Percentiles rank a stretch among this genome's conserved stretches.
These are phyloP conservation scores for Halcyon chelicuti DNA, from an alignment of 2,797 vertebrate genomes.

Conservation along the genomic window DNA sequence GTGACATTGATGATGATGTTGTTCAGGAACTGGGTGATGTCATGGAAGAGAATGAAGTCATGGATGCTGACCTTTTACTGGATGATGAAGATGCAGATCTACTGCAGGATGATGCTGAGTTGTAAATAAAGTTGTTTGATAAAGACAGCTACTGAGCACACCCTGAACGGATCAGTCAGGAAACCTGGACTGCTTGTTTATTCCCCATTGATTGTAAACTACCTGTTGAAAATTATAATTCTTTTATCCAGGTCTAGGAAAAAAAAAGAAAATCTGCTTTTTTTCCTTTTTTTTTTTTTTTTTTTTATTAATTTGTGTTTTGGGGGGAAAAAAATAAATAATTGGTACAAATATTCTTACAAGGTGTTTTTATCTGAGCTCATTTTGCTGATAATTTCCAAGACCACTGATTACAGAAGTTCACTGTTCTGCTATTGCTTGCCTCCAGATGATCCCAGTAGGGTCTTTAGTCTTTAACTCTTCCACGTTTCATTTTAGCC, in stretches of 20 bases:
- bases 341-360: conserved; percentile 77
- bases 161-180: conserved; percentile 61
- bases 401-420: conserved; percentile 8
- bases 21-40: conserved; percentile 82
- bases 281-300: neutral
- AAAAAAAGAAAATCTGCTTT: neutral
- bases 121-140: conserved; percentile 69
- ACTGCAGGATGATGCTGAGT: conserved; percentile 81
- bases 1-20: conserved; percentile 76
- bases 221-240: conserved; percentile 77
- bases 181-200: conserved; percentile 72
- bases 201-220: conserved; percentile 79
- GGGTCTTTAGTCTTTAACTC: conserved; percentile 36
- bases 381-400: conserved; percentile 50
- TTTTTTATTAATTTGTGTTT: conserved; percentile 72
- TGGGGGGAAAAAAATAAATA: conserved; percentile 72
- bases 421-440: conserved; percentile 6
- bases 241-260: conserved; percentile 73
- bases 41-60: conserved; percentile 80
- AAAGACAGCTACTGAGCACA: conserved; percentile 60
- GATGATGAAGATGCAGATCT: conserved; percentile 81
- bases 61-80: conserved; percentile 79
- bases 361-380: conserved; percentile 77
- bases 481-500: conserved; percentile 10
- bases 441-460: conserved; percentile 13